phyloP scores from a whole-genome alignment of 2,888 invertebrate species.

The Chesias legatella region DNA sequence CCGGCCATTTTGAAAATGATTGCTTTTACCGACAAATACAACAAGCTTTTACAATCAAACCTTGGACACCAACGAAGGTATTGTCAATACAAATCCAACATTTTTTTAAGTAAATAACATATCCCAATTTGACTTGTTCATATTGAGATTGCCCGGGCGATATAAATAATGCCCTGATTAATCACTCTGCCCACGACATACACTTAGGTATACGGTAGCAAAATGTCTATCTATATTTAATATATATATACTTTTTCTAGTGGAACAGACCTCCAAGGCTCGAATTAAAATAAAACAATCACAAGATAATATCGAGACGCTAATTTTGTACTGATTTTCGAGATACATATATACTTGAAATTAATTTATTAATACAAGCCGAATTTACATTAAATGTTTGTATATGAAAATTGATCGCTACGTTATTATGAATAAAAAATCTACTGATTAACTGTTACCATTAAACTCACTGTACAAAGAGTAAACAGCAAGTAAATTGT shows the following conservation, averaged over 20 bases:
- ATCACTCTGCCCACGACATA: too few species aligned
- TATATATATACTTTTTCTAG: conserved; percentile 10
- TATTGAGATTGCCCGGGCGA: too few species aligned
- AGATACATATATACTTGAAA: conserved; percentile 9
- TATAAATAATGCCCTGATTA: too few species aligned
- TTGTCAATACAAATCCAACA: too few species aligned
- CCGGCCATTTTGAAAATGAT: too few species aligned
- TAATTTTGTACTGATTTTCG: conserved; percentile 18
- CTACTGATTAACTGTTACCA: conserved; percentile 18
- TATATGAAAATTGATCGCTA: conserved; percentile 21
- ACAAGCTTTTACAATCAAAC: too few species aligned
- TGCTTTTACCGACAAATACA: too few species aligned
- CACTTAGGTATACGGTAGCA: conserved; percentile 17
- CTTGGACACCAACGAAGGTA: too few species aligned
- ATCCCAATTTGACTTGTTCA: too few species aligned
- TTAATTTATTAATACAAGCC: conserved; percentile 8
- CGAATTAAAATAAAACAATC: conserved; percentile 10
- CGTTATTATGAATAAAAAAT: conserved; percentile 16
- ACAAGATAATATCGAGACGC: conserved; percentile 1
- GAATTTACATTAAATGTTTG: conserved; percentile 7
- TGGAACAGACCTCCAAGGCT: conserved; percentile 24
- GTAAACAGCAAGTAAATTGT: too few species aligned
- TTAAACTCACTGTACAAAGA: conserved; percentile 15
- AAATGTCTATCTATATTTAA: conserved; percentile 15
- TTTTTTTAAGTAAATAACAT: too few species aligned